Evolutionary conservation across 2,797 vertebrate genomes (phyloP).

Genomic region (Eutrigla gurnardus): DNA sequence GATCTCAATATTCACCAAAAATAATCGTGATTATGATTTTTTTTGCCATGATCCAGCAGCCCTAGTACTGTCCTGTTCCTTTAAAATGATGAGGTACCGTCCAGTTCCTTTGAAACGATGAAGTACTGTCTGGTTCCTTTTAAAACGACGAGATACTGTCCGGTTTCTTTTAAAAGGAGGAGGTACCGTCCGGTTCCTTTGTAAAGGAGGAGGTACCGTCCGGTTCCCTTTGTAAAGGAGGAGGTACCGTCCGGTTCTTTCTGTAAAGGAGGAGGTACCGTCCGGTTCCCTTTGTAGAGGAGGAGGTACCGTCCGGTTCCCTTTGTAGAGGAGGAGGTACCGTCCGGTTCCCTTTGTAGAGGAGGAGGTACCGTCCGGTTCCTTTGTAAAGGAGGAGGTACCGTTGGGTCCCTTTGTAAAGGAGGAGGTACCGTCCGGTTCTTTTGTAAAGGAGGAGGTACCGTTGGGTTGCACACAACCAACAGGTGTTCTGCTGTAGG

Average conservation of each 20-base stretch:
- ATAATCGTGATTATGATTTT: too few relatives aligned
- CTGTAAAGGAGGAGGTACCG: not conserved
- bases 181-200: not conserved
- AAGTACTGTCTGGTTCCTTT: too few relatives aligned
- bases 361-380: not conserved
- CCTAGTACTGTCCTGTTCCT: too few relatives aligned
- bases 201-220: not conserved
- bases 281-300: not conserved
- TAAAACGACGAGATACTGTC: not conserved
- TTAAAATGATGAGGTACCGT: too few relatives aligned
- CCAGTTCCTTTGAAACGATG: too few relatives aligned
- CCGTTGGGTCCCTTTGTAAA: too few relatives aligned
- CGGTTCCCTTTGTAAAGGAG: not conserved
- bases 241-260: not conserved
- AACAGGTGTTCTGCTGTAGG: too few relatives aligned
- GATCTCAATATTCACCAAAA: too few relatives aligned
- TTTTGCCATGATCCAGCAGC: too few relatives aligned
- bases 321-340: too few relatives aligned
- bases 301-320: not conserved
- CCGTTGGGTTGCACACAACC: not conserved
- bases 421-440: not conserved
- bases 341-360: too few relatives aligned
- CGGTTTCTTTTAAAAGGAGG: not conserved
- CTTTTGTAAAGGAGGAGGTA: not conserved
- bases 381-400: not conserved